phyloP scores from a whole-genome alignment of 1,140 invertebrate species.

The Euglossa dilemma region DNA sequence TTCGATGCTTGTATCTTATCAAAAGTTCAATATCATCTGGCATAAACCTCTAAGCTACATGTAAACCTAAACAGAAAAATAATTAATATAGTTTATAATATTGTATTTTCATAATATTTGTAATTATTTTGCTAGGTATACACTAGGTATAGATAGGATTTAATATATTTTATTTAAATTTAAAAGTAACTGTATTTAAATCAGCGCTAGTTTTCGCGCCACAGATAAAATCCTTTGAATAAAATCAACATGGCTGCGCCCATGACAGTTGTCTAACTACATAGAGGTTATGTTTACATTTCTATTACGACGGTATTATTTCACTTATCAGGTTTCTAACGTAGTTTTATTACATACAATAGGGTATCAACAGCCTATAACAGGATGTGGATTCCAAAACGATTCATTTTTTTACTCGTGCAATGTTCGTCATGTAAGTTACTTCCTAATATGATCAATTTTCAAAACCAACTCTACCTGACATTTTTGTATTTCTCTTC shows the following conservation, averaged over 20 bases:
- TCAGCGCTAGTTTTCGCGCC: not conserved
- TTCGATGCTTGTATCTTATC: not conserved
- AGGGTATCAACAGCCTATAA: constrained; percentile 49
- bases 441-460: not conserved
- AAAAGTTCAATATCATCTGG: not conserved
- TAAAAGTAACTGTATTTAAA: not conserved
- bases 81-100: not conserved
- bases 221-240: not conserved
- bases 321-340: not conserved
- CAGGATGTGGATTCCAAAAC: constrained; percentile 46
- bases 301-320: constrained; percentile 11
- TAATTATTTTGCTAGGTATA: too few relatives aligned
- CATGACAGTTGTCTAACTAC: not conserved
- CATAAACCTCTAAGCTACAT: not conserved
- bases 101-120: not conserved
- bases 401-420: constrained; percentile 54
- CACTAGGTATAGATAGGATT: too few relatives aligned
- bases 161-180: not conserved
- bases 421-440: constrained; percentile 70
- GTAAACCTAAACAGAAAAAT: not conserved
- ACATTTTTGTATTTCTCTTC: not conserved
- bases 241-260: constrained; percentile 21
- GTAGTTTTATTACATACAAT: not conserved
- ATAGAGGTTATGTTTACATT: constrained; percentile 34
- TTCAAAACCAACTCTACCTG: not conserved